Evolutionary conservation across 1,140 invertebrate species (phyloP), one percentile per base, ranked within the genome.

Genomic region (Drosophila equinoxialis): DNA sequence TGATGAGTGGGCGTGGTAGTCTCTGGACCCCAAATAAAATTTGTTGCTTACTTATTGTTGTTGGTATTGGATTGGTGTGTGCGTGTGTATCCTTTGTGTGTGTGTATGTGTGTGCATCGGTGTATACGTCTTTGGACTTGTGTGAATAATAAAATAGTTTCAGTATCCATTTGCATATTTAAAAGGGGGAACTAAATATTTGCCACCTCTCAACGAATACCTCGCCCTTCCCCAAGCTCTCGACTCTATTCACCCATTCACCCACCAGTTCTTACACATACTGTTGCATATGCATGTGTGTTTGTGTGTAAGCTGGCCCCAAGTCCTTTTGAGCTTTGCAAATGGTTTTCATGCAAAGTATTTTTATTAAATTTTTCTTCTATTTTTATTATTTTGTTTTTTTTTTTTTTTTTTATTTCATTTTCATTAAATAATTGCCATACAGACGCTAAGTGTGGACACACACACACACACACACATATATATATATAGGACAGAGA

Each of bases 81-180:
- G 3, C 23, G 20, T 62, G 20, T 13, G 59, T 42, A 14, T 61
- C 13, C 8, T 20, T 6, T 60, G 58, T 41, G 14, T 13, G 35
- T 60, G 35, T 39, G 35, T 60, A 14, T 60, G 33, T 39, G 14
- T 60, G 8, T 51, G 14, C 13, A 13, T 76, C 37, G 35, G 71
- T 54, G 66, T 58, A 17, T 65, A 35, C 35, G 23, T 14, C 61
- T 42, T 45, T 48, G 11, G 61, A 33, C 61, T 63, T 42, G 74
- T 68, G 74, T 65, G 74, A 77, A 71, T 77, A 73, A 58, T 71
- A 76, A 76, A 76, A 76, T 76, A 76, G 73, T 76, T 76, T 37
- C 41, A 70, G 66, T 54, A 65, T 77, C 74, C 60, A 77, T 77
- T 77, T 77, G 73, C 74, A 77, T 77, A 77, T 69, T 70, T 77